Base-by-base conservation (phyloP, 2,888 invertebrate genomes). In the Agrochola lychnidis region DNA sequence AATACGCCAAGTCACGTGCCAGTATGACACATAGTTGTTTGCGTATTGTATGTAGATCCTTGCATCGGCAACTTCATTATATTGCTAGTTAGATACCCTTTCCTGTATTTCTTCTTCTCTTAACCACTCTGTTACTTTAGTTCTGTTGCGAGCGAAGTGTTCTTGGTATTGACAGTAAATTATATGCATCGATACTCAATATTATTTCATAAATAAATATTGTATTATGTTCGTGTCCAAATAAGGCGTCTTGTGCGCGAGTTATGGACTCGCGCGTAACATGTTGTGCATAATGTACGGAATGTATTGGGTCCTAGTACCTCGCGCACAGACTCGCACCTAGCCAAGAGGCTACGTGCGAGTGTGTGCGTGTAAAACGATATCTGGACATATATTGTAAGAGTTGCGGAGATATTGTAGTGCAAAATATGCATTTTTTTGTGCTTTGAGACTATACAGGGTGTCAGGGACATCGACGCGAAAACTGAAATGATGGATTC, bases 61-160 rank as follows among this genome's bases (percentile, higher is more conserved):
- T 85, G 87, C 87, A 88, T 88, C 71, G 88, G 86, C 84, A 86
- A 87, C 81, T 79, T 79, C 69, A 76, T 78, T 69, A 80, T 70
- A 74, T 71, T 81, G 87, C 88, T 88, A 87, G 76, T 73, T 88
- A 87, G 88, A 56, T 61, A 76, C 67, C 73, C 53, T 78, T 80
- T 76, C 70, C 79, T 72, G 36, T 76, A 73, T 78, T 86, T 78
- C 76, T 76, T 74, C 68, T 80, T 82, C n/a, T 74, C 78, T 85
- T 73, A n/a, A 57, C 73, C 82, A 82, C 82, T 73, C 70, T 82
- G n/a, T 79, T 74, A 76, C 66, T 67, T 64, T 76, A 75, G 74
- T 78, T 70, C 30, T 67, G 76, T 79, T 86, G 84, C 36, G 3
- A 81, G 86, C 78, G 87, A 85, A 84, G 79, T 48, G 40, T 72